Evolutionary conservation across 2,113 vertebrate species (phyloP).

Genomic region (Struthio camelus): DNA sequence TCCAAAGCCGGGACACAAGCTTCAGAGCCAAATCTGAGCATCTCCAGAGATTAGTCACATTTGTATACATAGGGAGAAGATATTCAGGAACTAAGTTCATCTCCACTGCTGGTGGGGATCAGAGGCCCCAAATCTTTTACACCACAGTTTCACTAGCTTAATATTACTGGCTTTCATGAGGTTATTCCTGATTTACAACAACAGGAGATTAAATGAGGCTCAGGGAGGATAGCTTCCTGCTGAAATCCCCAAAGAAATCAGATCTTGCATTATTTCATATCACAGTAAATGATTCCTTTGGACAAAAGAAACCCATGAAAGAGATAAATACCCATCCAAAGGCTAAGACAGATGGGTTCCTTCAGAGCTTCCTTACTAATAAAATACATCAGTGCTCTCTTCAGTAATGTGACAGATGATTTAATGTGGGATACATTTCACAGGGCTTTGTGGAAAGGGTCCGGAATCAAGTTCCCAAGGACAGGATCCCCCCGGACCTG

Average conservation of each 20-base stretch:
- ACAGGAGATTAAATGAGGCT: conserved; percentile 42
- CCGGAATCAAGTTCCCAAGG: neutral
- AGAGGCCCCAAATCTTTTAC: neutral
- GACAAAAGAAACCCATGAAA: conserved; percentile 58
- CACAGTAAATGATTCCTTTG: conserved; percentile 25
- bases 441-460: rapidly evolving
- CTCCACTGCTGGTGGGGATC: conserved; percentile 1
- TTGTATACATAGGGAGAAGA: neutral
- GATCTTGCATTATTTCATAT: conserved; percentile 50
- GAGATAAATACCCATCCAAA: conserved; percentile 47
- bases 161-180: conserved; percentile 37
- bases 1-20: neutral
- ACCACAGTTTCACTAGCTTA: conserved; percentile 20
- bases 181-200: conserved; percentile 49
- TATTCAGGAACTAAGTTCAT: neutral
- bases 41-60: neutral
- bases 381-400: conserved; percentile 54
- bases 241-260: conserved; percentile 28
- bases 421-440: neutral
- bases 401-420: neutral
- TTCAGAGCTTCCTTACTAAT: conserved; percentile 41
- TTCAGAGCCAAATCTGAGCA: neutral
- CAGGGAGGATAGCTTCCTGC: conserved; percentile 41
- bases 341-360: conserved; percentile 31
- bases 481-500: neutral